A percentile compares a stretch with the other conserved stretches of the same genome.
These are phyloP conservation scores for Sinocyclocheilus rhinocerous DNA, from an alignment of 2,113 vertebrate genomes.

Conservation along the genomic window DNA sequence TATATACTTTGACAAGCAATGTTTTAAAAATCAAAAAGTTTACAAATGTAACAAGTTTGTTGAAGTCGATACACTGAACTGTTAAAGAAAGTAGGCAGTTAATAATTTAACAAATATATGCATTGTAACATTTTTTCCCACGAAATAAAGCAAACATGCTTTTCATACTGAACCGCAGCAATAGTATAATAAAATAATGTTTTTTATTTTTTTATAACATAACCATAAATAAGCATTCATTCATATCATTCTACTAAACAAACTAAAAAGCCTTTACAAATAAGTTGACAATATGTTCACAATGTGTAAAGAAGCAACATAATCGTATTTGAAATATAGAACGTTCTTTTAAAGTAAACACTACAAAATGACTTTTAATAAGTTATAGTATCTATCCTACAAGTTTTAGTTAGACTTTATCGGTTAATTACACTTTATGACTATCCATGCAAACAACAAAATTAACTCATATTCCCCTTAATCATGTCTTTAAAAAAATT, in stretches of 20 bases:
- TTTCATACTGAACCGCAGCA: not conserved
- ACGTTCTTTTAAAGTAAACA: not conserved
- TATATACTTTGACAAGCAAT: not conserved
- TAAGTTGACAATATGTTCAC: not conserved
- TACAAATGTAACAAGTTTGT: not conserved
- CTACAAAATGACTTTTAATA: not conserved
- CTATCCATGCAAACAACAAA: slow-evolving; percentile 18
- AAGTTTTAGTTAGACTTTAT: not conserved
- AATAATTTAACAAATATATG: not conserved
- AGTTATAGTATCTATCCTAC: not conserved
- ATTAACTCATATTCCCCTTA: not conserved
- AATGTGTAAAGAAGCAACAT: not conserved
- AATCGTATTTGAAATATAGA: slow-evolving; percentile 1
- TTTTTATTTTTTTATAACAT: not conserved
- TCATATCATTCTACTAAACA: not conserved
- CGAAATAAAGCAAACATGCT: not conserved
- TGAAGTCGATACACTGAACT: not conserved
- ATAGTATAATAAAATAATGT: not conserved
- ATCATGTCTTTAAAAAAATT: not conserved
- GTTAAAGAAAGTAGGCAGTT: not conserved
- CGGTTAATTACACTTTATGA: not conserved
- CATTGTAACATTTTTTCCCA: too few relatives aligned
- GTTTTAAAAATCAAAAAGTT: not conserved
- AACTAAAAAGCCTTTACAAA: not conserved
- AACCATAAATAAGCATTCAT: not conserved